These are phyloP conservation scores for Acholoe squamosa DNA, from an alignment of 2,888 invertebrate species.

Conservation along the genomic window DNA sequence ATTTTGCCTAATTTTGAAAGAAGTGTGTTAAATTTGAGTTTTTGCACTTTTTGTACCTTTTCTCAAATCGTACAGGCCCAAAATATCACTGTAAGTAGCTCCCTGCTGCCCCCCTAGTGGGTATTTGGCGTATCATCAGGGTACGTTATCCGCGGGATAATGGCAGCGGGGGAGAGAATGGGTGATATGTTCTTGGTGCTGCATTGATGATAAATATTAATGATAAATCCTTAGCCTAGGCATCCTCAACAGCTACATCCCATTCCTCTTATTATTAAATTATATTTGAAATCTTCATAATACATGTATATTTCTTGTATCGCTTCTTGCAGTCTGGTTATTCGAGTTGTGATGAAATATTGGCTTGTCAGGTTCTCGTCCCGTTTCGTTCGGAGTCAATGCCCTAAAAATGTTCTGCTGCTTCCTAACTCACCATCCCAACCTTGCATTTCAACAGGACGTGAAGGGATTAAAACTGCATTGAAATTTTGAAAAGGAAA, in stretches of 20 bases:
- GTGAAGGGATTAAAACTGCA: too few species aligned
- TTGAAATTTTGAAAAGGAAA: too few species aligned
- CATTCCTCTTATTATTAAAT: neutral
- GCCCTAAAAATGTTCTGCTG: too few species aligned
- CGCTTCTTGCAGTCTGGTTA: neutral
- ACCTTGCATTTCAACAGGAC: too few species aligned
- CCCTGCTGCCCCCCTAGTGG: neutral
- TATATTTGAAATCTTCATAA: neutral
- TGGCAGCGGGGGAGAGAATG: neutral
- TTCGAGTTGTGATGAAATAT: too few species aligned
- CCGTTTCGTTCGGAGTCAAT: too few species aligned
- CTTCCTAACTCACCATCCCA: too few species aligned
- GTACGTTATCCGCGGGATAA: neutral
- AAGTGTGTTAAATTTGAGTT: neutral
- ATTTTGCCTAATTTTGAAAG: too few species aligned
- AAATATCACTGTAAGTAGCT: neutral
- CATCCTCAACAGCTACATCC: neutral
- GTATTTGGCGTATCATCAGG: neutral
- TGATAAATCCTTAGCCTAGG: constrained; percentile 13
- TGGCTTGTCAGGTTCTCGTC: too few species aligned
- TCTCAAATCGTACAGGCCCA: neutral
- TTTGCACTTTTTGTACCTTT: constrained; percentile 19
- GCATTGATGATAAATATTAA: neutral
- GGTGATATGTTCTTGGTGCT: constrained; percentile 18
- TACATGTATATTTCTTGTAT: neutral